Evolutionary conservation across 2,888 invertebrate genomes (phyloP).

Genomic region (Melanostoma mellinum): DNA sequence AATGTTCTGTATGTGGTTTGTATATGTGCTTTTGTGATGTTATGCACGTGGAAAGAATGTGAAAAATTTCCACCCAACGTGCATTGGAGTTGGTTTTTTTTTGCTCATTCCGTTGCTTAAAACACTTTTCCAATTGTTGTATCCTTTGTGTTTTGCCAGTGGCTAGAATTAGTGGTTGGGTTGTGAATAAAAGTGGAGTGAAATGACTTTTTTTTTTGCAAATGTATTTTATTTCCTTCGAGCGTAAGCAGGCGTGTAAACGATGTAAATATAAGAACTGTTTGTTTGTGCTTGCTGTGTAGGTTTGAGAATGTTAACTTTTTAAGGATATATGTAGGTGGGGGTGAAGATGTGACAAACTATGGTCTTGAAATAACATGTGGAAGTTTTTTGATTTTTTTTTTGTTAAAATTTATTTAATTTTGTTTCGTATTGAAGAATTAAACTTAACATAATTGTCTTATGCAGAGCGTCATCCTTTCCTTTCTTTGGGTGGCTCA

Average conservation of each 20-base stretch:
- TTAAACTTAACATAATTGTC: no score
- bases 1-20: slow-evolving; percentile 31
- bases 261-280: slow-evolving; percentile 15
- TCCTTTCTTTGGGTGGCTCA: no score
- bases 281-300: slow-evolving; percentile 13
- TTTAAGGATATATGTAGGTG: no score
- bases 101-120: not conserved
- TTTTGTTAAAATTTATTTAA: no score
- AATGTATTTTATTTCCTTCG: not conserved
- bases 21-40: slow-evolving; percentile 10
- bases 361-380: no score
- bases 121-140: slow-evolving; percentile 38
- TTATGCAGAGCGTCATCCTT: no score
- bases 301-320: not conserved
- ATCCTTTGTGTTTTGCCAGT: slow-evolving; percentile 36
- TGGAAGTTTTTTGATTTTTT: no score
- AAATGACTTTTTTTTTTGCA: not conserved
- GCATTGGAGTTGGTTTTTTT: no score
- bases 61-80: slow-evolving; percentile 34
- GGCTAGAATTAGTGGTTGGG: slow-evolving; percentile 49
- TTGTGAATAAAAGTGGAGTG: slow-evolving; percentile 1
- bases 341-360: no score
- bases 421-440: no score
- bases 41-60: slow-evolving; percentile 41
- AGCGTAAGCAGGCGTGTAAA: slow-evolving; percentile 38